These are phyloP conservation scores for Petrocephalus schoutedeni DNA, from an alignment of 2,797 vertebrate species.

Conservation along the genomic window DNA sequence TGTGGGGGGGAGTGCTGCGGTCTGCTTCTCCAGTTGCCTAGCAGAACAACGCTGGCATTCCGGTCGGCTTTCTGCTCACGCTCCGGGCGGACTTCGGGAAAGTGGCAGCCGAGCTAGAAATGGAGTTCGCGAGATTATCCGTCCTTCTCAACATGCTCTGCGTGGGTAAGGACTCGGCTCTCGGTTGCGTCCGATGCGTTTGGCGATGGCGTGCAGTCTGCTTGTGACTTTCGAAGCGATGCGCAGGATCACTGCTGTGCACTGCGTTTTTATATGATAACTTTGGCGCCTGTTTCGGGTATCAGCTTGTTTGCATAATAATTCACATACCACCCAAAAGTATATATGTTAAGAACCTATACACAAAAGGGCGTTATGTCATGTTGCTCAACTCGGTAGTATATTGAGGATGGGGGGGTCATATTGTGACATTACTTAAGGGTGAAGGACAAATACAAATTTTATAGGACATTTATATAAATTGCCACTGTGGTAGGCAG, in stretches of 20 bases:
- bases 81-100: slow-evolving; percentile 34
- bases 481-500: neutral
- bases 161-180: slow-evolving; percentile 38
- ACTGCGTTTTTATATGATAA: neutral
- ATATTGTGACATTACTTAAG: neutral
- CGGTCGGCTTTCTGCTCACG: slow-evolving; percentile 45
- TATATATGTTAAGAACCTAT: neutral
- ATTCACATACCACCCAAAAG: neutral
- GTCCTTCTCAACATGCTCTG: slow-evolving; percentile 51
- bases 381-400: neutral
- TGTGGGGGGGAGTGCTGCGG: slow-evolving; percentile 61
- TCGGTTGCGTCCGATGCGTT: neutral
- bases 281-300: neutral
- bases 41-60: slow-evolving; percentile 59
- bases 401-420: neutral
- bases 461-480: neutral
- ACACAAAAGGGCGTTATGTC: neutral
- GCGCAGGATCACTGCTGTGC: neutral
- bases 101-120: slow-evolving; percentile 55
- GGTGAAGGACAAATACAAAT: neutral
- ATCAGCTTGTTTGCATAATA: neutral
- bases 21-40: slow-evolving; percentile 64
- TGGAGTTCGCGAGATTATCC: slow-evolving; percentile 48
- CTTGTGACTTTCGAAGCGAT: neutral
- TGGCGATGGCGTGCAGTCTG: neutral